Base-by-base conservation (phyloP, 2,888 invertebrate species). In the Tachina fera region DNA sequence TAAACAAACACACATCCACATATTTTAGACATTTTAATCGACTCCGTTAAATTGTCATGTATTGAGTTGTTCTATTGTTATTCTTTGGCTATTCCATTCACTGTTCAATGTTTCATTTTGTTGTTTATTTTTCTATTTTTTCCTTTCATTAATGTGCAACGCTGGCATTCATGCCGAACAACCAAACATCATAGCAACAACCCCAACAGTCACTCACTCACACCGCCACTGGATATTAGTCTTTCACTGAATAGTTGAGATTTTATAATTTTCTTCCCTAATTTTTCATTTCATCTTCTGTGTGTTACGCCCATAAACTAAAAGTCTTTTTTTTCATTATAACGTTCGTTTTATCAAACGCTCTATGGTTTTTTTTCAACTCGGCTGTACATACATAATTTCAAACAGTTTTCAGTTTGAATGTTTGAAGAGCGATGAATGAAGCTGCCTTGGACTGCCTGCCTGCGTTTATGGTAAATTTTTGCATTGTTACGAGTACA, bases 291-390 rank as follows among this genome's bases (percentile, higher is more conserved):
- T 11, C 49, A 67, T 45, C 43, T 60, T 72, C 16, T 45, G 60
- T 77, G 51, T 81, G 58, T 83, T 72, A 83, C 72, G 72, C 83
- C 77, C 77, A 72, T 60, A 65, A 83, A 72, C 41, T 77, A 77
- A 83, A 83, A 45, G 6, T 67, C 60, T 58, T 63, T 72, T 67
- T 58, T 63, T 72, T 67, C 22, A 70, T 70, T 51, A 61, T 5
- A 31, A 4, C 4, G 31, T 77, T 68, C 41, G 10, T 22, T 43
- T 68, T 31, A 4, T 56, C 1, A 9, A 31, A 22, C 10, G 14
- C n/a, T 16, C n/a, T 45, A 3, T n/a, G 2, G 9, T 43, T 43
- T 61, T 60, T 9, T 19, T 49, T 31, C n/a, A 67, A 71, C 65
- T 71, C 47, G 39, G 3, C 56, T 58, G 53, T 10, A 43, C 22